Conservation (phyloP, 2,888 invertebrate species). For the Synergus umbraculus region DNA sequence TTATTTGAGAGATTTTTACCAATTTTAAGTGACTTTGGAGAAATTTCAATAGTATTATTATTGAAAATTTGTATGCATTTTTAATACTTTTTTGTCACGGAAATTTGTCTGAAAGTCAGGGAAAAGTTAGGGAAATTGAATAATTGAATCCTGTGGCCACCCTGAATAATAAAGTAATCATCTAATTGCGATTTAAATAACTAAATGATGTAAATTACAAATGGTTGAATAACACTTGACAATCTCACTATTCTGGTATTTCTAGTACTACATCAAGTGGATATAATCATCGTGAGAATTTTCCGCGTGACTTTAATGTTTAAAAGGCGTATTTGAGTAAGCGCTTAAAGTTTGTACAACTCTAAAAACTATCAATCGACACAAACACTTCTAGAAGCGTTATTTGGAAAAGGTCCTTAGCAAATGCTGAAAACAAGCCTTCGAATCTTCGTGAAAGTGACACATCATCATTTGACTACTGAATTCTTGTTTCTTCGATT, state of each 20-base stretch:
- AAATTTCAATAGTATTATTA: no score
- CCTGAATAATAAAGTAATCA: background rate
- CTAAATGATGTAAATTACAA: background rate
- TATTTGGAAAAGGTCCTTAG: conserved; percentile 25
- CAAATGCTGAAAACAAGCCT: conserved; percentile 1
- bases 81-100: no score
- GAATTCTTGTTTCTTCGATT: conserved; percentile 22
- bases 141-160: no score
- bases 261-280: background rate
- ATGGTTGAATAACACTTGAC: background rate
- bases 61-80: no score
- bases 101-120: no score
- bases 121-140: no score
- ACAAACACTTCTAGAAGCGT: conserved; percentile 13
- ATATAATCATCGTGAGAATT: conserved; percentile 30
- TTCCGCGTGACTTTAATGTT: background rate
- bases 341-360: conserved; percentile 12
- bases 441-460: conserved; percentile 4
- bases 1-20: no score
- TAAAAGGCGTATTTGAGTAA: conserved; percentile 5
- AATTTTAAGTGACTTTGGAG: no score
- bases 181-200: background rate
- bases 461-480: conserved; percentile 31
- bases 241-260: conserved; percentile 5
- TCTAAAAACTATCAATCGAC: conserved; percentile 10